Base-by-base conservation (phyloP, 2,113 vertebrate genomes). In the Osmerus mordax region DNA sequence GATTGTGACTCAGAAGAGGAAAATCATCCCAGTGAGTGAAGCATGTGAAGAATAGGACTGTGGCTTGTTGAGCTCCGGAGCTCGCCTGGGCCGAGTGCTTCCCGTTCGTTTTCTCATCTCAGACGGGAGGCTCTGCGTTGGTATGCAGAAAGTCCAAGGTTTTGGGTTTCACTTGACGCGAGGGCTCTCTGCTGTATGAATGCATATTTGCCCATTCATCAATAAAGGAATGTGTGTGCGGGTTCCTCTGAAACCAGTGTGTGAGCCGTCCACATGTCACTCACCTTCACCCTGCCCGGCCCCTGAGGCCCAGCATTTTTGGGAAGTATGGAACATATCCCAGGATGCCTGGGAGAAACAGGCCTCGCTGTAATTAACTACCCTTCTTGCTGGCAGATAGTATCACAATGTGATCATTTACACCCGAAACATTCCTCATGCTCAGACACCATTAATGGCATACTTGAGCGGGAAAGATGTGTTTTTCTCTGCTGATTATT, bases 161-260 rank as follows among this genome's bases (percentile, higher is more conserved):
- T 89, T 92, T 84, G 66, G 74, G 82, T 91, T 91, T 88, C 88
- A 84, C 69, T 88, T 77, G 87, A 89, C 79, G 79, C 68, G 81
- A 82, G 77, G 72, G 69, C 81, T 86, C 81, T 85, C 73, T 77
- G 78, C 69, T 71, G 78, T 68, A 74, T 84, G 87, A 89, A 87
- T 88, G 88, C 88, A 89, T 88, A 87, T 87, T 90, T 88, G 80
- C 78, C 84, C 81, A 83, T 90, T 81, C 73, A 71, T 91, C 87
- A 89, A 84, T 87, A 74, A 74, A 78, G 75, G 87, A 90, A 77
- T 85, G 83, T 69, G 78, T 84, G 84, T 81, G 73, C 41, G 71
- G 88, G 28, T 36, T 75, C 65, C 72, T 81, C 76, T 81, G 83
- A 84, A 91, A 91, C 89, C 84, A 87, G 86, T 87, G 87, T 88